Evolutionary conservation across 2,888 invertebrate species (phyloP).

Genomic region (Drosophila rubida): DNA sequence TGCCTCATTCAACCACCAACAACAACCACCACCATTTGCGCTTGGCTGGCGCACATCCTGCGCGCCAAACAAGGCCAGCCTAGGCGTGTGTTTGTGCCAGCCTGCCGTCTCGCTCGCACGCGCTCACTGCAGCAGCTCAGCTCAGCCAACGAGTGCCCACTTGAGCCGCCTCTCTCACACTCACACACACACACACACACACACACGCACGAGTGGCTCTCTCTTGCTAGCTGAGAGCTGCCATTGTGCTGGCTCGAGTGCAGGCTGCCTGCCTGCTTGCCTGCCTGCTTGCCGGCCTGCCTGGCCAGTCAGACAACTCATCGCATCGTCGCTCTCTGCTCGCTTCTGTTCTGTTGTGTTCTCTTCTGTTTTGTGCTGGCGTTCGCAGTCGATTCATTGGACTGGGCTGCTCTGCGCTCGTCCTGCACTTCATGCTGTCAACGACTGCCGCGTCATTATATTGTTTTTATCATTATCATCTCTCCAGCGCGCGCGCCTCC

Average conservation of each 20-base stretch:
- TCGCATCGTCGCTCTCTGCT: no score
- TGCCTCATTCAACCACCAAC: constrained; percentile 76
- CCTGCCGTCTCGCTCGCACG: constrained; percentile 49
- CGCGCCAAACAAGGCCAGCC: constrained; percentile 45
- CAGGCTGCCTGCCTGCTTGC: no score
- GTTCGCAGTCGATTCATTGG: no score
- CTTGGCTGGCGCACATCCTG: constrained; percentile 41
- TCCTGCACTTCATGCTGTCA: constrained; percentile 75
- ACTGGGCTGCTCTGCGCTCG: no score
- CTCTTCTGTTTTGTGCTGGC: no score
- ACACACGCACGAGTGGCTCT: constrained; percentile 12
- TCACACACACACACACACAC: not conserved
- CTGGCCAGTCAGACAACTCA: constrained; percentile 60
- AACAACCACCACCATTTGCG: constrained; percentile 64
- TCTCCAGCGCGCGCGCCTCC: constrained; percentile 25
- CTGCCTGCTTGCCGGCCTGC: not conserved
- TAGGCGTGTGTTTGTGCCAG: constrained; percentile 31
- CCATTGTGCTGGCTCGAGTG: constrained; percentile 65
- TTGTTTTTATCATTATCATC: constrained; percentile 77
- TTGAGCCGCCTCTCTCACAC: constrained; percentile 58
- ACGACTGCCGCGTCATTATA: constrained; percentile 75
- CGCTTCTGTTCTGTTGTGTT: no score
- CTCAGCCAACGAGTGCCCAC: constrained; percentile 69
- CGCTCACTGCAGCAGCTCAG: constrained; percentile 10
- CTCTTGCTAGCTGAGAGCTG: constrained; percentile 38